Conservation (phyloP, 2,113 vertebrate genomes). For the Lophius piscatorius region DNA sequence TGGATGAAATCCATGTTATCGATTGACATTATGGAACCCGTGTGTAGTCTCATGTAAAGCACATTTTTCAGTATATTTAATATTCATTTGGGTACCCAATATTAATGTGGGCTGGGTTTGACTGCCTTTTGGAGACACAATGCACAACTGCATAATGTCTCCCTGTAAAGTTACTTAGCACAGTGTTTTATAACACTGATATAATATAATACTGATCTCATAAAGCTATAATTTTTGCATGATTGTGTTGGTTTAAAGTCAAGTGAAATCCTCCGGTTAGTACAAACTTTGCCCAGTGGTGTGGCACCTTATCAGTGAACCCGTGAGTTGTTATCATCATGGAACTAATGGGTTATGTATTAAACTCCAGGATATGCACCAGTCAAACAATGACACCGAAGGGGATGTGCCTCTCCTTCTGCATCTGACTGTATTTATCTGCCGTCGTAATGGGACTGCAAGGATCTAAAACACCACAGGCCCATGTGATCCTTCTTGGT, state of each 20-base stretch:
- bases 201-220: too few relatives aligned
- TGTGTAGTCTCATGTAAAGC: too few relatives aligned
- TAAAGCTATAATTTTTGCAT: too few relatives aligned
- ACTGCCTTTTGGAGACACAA: too few relatives aligned
- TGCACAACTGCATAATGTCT: too few relatives aligned
- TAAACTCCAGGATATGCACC: conserved; percentile 55
- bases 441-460: conserved; percentile 81
- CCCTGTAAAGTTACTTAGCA: too few relatives aligned
- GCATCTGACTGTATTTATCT: background rate
- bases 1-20: too few relatives aligned
- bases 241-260: background rate
- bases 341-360: conserved; percentile 69
- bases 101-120: too few relatives aligned
- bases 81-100: too few relatives aligned
- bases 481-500: conserved; percentile 86
- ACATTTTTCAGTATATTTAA: too few relatives aligned
- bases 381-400: conserved; percentile 59
- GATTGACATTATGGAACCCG: too few relatives aligned
- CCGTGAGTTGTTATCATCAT: conserved; percentile 17
- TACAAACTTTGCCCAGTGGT: conserved; percentile 66
- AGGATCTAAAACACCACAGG: conserved; percentile 74
- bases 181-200: too few relatives aligned
- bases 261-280: background rate
- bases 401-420: background rate
- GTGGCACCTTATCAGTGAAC: conserved; percentile 45